Base-by-base conservation (phyloP, 37 sponge, comb jelly and placozoan species). In the Oopsacas minuta region DNA sequence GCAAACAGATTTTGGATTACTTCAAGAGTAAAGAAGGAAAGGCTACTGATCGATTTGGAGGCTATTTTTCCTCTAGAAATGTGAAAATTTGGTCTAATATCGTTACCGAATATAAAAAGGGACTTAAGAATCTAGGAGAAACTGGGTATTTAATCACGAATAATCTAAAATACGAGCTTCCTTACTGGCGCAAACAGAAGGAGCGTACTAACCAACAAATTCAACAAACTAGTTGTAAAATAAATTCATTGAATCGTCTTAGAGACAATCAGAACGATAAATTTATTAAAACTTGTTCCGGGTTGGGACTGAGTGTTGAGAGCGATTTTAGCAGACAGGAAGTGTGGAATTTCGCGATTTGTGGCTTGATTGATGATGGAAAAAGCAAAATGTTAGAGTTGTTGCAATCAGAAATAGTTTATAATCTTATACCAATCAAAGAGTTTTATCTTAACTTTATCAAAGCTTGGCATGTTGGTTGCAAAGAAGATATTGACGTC, bases 341-440 rank as follows among this genome's bases (percentile, higher is more conserved):
- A 61, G 75, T 61, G 75, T 61, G 75, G 75, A n/a, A 61, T 61
- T 61, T 61, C 75, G 75, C 75, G 30, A 61, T 61, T 61, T 10
- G 17, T n/a, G 20, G 75, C 28, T 25, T 61, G 20, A n/a, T 61
- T 10, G 75, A 61, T n/a, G 75, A 61, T 61, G 75, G 75, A 61
- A 61, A 61, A n/a, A 3, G 28, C 28, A 3, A 61, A n/a, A 25
- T 61, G 75, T 25, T 61, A n/a, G 75, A 61, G 7, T n/a, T 61
- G 75, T 61, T 61, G 20, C 75, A n/a, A 10, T 61, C 75, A 25
- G 75, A 61, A 32, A 61, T 61, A 25, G 20, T 61, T 3, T 32
- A n/a, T 61, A 61, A n/a, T 10, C 75, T 61, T 25, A 3, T 25
- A 61, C 30, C 75, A 61, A 34, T 61, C 1, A 61, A 25, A 10